Base-by-base conservation (phyloP, 1,140 invertebrate genomes). In the Ectropis grisescens region DNA sequence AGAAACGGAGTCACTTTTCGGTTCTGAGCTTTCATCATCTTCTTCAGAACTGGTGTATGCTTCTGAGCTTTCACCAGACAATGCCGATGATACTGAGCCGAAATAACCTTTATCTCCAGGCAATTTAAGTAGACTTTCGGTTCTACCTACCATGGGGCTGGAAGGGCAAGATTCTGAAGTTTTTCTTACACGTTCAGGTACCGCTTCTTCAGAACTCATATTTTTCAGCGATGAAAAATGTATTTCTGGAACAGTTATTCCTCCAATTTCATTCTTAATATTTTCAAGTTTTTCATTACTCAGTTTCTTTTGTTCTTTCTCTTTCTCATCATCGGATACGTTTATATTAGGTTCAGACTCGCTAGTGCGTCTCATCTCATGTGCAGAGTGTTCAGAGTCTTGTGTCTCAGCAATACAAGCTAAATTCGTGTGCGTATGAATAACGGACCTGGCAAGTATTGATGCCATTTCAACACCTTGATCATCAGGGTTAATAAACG, bases 391-490 rank as follows among this genome's bases (percentile, higher is more conserved):
- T 33, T 76, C 76, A 2, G 82, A 84, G 49, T 87, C 86, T 14
- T 83, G 82, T 25, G 75, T 82, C 53, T 87, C 86, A 22, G 65
- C 80, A 2, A 87, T 85, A 32, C 84, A 84, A 23, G 87, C 86
- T 4, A 90, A 57, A 41, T 82, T 87, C n/a, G 83, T 85, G 28
- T 88, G 87, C 3, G 80, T 83, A 27, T 83, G 81, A 38, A 87
- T 83, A 1, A 90, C 82, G 3, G 88, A 88, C 40, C 86, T 75
- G 1, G 88, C 88, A 11, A 90, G 61, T 33, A 89, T 79, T 6
- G 88, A 85, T 1, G 86, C 87, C 82, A 90, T 88, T 1, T 81
- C 71, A 36, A 84, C 85, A 1, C 86, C 84, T 51, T 88, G 85
- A 0, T 86, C 82, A 43, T 86, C 84, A 36, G 82, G 85, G 29